Evolutionary conservation across 2,888 invertebrate genomes (phyloP).

Genomic region (Nomada ferruginata): DNA sequence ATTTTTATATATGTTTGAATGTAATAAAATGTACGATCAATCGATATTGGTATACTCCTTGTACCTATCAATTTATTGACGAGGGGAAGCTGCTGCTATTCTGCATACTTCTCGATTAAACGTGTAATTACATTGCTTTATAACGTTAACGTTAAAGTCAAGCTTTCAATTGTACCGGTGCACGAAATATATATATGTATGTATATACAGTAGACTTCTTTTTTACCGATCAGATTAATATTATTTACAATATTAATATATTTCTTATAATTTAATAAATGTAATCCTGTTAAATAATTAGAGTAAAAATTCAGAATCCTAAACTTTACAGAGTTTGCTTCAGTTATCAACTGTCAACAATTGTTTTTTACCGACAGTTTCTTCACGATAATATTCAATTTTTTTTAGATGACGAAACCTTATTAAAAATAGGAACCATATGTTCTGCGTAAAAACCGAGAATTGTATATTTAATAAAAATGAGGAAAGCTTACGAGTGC

Average conservation of each 20-base stretch:
- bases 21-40: too few species aligned
- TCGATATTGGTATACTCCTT: too few species aligned
- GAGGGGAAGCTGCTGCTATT: not conserved
- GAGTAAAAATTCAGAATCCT: not conserved
- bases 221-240: too few species aligned
- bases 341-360: not conserved
- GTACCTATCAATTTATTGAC: not conserved
- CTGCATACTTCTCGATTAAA: slow-evolving; percentile 1
- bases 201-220: too few species aligned
- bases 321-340: not conserved
- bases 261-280: not conserved
- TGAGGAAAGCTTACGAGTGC: not conserved
- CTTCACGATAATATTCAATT: not conserved
- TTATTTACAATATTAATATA: not conserved
- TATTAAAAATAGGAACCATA: not conserved
- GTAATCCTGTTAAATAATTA: not conserved
- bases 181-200: too few species aligned
- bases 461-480: not conserved
- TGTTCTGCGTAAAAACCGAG: not conserved
- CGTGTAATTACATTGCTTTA: not conserved
- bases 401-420: not conserved
- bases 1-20: too few species aligned
- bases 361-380: not conserved
- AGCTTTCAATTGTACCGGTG: not conserved
- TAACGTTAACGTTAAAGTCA: not conserved